Conservation (phyloP, 2,797 vertebrate species). For the Oreochromis mossambicus region DNA sequence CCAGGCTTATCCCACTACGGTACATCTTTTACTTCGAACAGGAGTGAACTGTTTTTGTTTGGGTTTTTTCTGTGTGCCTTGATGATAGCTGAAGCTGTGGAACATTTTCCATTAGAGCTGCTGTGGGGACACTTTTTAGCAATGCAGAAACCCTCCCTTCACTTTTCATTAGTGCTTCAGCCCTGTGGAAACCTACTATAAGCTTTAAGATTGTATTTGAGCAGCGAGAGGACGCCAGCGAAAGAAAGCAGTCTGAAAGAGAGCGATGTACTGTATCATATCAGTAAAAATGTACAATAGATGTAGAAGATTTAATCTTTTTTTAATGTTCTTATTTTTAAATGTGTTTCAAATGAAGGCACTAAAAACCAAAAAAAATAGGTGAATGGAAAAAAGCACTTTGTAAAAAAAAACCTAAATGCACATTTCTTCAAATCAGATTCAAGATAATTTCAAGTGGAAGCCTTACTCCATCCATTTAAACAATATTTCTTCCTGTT, state of each 20-base stretch:
- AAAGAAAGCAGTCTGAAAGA: conserved; percentile 8
- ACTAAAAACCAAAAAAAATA: conserved; percentile 74
- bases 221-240: conserved; percentile 6
- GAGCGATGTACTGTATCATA: conserved; percentile 28
- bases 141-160: conserved; percentile 14
- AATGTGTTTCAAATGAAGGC: conserved; percentile 66
- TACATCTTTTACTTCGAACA: conserved; percentile 3
- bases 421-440: conserved; percentile 66
- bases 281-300: conserved; percentile 48
- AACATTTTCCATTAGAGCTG: conserved; percentile 29
- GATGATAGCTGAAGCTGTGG: conserved; percentile 20
- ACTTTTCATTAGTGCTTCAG: conserved; percentile 13
- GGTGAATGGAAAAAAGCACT: conserved; percentile 76
- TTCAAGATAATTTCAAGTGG: conserved; percentile 31
- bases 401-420: conserved; percentile 63
- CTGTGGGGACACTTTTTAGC: conserved; percentile 34
- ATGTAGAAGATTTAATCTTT: conserved; percentile 35
- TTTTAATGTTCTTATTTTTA: conserved; percentile 43
- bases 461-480: conserved; percentile 57
- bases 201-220: conserved; percentile 72
- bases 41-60: not conserved
- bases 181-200: conserved; percentile 46
- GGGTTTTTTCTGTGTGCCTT: conserved; percentile 56
- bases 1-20: not conserved
- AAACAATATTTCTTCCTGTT: not conserved